Conservation (phyloP, 2,797 vertebrate genomes). For the Pitangus sulphuratus region DNA sequence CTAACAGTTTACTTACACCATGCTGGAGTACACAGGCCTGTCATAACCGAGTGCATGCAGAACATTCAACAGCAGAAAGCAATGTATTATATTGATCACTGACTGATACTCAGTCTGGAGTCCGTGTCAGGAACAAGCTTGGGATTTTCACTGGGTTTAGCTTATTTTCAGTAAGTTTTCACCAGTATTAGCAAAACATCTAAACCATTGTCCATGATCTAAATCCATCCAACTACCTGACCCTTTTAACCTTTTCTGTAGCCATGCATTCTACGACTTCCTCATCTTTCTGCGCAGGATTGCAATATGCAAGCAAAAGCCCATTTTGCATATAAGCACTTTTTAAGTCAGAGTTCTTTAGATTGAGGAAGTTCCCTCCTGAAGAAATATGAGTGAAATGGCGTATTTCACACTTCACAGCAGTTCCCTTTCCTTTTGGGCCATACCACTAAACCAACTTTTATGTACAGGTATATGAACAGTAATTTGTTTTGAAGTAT, state of each 20-base stretch:
- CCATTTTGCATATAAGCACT: background rate
- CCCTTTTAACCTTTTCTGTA: background rate
- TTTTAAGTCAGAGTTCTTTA: background rate
- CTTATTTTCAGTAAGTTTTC: background rate
- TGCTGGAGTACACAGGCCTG: rapidly evolving
- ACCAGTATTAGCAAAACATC: background rate
- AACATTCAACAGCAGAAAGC: background rate
- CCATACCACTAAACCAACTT: background rate
- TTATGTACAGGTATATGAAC: background rate
- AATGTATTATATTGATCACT: rapidly evolving
- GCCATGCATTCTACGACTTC: background rate
- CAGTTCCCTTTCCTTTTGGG: background rate
- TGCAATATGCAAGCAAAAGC: background rate
- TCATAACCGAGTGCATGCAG: background rate
- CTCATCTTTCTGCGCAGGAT: background rate
- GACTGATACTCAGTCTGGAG: background rate
- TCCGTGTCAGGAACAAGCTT: background rate
- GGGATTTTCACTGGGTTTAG: background rate
- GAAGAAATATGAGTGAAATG: background rate
- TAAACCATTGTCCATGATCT: background rate
- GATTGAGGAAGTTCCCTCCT: conserved; percentile 46
- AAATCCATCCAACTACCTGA: background rate
- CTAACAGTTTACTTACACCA: background rate
- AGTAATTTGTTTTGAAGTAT: background rate
- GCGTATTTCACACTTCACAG: background rate